These are phyloP conservation scores for Phaethon lepturus DNA, from an alignment of 2,113 vertebrate species.

Conservation along the genomic window DNA sequence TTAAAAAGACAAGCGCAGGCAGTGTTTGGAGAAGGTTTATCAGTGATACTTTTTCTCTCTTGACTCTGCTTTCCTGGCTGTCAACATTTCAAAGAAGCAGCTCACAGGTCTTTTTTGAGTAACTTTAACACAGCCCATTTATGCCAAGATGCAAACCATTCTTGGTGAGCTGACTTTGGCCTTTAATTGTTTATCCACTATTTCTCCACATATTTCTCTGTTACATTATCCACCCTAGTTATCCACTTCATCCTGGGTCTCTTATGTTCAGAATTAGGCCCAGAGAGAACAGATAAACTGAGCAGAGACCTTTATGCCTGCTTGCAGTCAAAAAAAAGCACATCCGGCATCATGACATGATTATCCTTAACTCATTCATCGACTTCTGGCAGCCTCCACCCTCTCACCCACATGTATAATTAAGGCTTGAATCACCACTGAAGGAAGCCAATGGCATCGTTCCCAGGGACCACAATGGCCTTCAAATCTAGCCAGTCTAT, in stretches of 20 bases:
- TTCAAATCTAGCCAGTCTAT: neutral
- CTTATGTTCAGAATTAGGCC: neutral
- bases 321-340: neutral
- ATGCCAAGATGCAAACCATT: neutral
- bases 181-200: neutral
- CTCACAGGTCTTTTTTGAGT: neutral
- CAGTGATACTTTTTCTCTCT: neutral
- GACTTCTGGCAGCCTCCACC: neutral
- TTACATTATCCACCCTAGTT: neutral
- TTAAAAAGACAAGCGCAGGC: neutral
- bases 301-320: neutral
- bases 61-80: neutral
- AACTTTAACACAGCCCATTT: neutral
- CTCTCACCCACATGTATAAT: neutral
- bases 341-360: neutral
- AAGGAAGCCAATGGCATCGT: slow-evolving; percentile 8
- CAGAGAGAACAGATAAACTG: neutral
- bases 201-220: neutral
- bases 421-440: neutral
- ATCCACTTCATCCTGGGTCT: neutral
- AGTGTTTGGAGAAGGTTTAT: neutral
- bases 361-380: slow-evolving; percentile 12
- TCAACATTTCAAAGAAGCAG: neutral
- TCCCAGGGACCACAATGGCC: neutral
- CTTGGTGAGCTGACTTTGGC: neutral